Evolutionary conservation across 1,140 invertebrate genomes (phyloP).

Genomic region (Anagrus nilaparvatae): DNA sequence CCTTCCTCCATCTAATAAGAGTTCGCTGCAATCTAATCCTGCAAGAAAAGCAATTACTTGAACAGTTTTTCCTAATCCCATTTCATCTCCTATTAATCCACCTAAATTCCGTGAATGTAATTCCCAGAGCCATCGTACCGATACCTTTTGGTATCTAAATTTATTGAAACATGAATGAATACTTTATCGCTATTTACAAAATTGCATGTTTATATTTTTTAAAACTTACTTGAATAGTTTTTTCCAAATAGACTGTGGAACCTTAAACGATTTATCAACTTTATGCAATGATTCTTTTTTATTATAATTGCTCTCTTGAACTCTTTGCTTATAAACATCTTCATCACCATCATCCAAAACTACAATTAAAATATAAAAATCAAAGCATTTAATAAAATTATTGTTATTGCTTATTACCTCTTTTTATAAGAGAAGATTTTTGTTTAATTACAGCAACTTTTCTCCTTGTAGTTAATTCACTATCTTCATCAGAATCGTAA

Average conservation of each 20-base stretch:
- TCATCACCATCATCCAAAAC: conserved; percentile 62
- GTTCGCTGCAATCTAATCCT: conserved; percentile 54
- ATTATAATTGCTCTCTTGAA: conserved; percentile 36
- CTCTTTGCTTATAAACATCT: conserved; percentile 47
- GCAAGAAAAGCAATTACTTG: conserved; percentile 74
- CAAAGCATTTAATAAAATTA: conserved; percentile 11
- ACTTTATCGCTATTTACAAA: too few species aligned
- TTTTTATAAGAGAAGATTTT: conserved; percentile 18
- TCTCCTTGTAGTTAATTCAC: conserved; percentile 13
- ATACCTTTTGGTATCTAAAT: conserved; percentile 62
- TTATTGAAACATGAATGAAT: too few species aligned
- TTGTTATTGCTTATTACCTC: conserved; percentile 18
- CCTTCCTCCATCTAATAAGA: conserved; percentile 43
- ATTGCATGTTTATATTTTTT: too few species aligned
- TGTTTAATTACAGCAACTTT: conserved; percentile 22
- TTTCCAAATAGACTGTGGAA: conserved; percentile 72
- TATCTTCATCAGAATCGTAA: conserved; percentile 24
- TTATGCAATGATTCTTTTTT: conserved; percentile 47
- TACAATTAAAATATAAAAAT: conserved; percentile 20
- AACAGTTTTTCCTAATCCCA: conserved; percentile 87
- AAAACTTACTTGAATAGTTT: conserved; percentile 66
- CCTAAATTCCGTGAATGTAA: conserved; percentile 67
- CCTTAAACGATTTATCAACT: conserved; percentile 62
- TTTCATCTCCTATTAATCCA: conserved; percentile 80
- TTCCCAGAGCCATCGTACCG: conserved; percentile 90